These are phyloP conservation scores for Lasius platythorax DNA, from an alignment of 2,888 invertebrate species.

Conservation along the genomic window DNA sequence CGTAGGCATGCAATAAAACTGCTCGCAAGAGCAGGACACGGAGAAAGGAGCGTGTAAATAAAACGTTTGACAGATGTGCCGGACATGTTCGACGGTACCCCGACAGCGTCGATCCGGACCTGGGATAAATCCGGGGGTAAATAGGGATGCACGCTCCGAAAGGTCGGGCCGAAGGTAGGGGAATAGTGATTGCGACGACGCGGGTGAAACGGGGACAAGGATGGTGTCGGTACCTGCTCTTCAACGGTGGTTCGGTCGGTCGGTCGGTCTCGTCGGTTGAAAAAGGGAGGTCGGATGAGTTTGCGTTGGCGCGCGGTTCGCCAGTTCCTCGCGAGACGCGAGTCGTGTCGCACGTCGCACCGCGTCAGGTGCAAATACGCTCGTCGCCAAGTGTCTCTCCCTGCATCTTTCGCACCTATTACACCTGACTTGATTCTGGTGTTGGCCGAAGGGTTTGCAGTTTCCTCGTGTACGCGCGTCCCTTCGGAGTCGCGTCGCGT, in stretches of 20 bases:
- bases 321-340: constrained; percentile 83
- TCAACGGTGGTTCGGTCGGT: constrained; percentile 46
- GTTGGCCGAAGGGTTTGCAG: background rate
- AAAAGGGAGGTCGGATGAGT: constrained; percentile 68
- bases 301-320: constrained; percentile 68
- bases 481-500: background rate
- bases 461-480: constrained; percentile 39
- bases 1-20: background rate
- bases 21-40: background rate
- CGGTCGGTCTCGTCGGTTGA: constrained; percentile 53
- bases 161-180: constrained; percentile 55
- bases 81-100: constrained; percentile 28
- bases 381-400: background rate
- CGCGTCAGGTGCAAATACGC: constrained; percentile 49
- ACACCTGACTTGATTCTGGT: constrained; percentile 27
- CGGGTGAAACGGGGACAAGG: constrained; percentile 59
- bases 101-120: constrained; percentile 58
- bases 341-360: constrained; percentile 67
- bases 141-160: constrained; percentile 67
- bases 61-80: too few species aligned
- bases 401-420: constrained; percentile 54
- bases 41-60: constrained; percentile 31
- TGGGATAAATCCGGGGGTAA: constrained; percentile 62
- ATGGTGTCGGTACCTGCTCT: constrained; percentile 71
- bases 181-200: constrained; percentile 47